phyloP scores from a whole-genome alignment of 2,113 vertebrate species.

The Myxocyprinus asiaticus region DNA sequence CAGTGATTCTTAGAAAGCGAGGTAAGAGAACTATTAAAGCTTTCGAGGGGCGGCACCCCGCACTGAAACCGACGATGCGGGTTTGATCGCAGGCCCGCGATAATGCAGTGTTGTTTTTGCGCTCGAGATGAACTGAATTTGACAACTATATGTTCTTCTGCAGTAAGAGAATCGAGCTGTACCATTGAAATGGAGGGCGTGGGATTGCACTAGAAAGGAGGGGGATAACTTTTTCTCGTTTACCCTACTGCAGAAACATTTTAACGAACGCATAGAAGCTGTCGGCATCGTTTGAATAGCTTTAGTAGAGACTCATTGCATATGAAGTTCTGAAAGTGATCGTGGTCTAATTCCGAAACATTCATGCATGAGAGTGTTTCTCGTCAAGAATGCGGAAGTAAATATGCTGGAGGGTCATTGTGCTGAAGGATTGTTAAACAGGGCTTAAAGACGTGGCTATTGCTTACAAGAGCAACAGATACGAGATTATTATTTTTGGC shows the following conservation, averaged over 20 bases:
- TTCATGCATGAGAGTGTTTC: slow-evolving; percentile 2
- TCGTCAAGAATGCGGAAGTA: slow-evolving; percentile 50
- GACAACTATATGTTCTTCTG: slow-evolving; percentile 59
- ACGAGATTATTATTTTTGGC: background rate
- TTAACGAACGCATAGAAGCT: background rate
- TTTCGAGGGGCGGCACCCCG: background rate
- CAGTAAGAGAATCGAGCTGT: slow-evolving; percentile 52
- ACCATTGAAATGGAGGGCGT: slow-evolving; percentile 71
- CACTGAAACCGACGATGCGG: background rate
- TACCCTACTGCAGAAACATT: background rate
- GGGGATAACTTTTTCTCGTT: slow-evolving; percentile 29
- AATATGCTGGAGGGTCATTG: slow-evolving; percentile 9
- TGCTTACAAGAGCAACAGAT: slow-evolving; percentile 10
- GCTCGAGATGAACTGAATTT: slow-evolving; percentile 32
- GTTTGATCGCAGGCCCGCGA: slow-evolving; percentile 5
- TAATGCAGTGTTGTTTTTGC: slow-evolving; percentile 26
- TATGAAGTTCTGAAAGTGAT: background rate
- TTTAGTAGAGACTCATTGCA: background rate
- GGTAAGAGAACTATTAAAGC: slow-evolving; percentile 67
- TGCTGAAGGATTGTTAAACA: background rate
- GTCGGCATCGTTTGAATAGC: background rate
- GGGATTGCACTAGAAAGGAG: slow-evolving; percentile 60
- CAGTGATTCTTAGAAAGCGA: slow-evolving; percentile 74
- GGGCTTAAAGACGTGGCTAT: slow-evolving; percentile 20
- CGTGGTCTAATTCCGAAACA: background rate